These are phyloP conservation scores for Hyalella azteca DNA, from an alignment of 2,888 invertebrate species.

Conservation along the genomic window DNA sequence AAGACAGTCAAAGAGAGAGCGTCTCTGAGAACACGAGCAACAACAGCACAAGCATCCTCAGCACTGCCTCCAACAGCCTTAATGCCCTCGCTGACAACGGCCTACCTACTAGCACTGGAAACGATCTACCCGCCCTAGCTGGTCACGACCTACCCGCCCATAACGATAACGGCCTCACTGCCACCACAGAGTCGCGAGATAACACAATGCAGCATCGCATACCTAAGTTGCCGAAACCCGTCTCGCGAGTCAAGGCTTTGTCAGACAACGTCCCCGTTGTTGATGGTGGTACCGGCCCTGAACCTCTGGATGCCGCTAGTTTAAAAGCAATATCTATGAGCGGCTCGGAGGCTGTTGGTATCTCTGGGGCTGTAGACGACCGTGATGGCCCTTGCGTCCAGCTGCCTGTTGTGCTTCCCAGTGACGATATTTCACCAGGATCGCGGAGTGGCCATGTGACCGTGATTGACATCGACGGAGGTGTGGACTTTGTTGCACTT, in stretches of 20 bases:
- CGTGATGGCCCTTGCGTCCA: too few species aligned
- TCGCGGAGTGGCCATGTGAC: not conserved
- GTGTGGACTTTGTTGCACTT: not conserved
- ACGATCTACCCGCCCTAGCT: too few species aligned
- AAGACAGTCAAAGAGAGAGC: constrained; percentile 51
- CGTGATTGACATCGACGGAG: not conserved
- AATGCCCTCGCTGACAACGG: not conserved
- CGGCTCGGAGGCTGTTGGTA: not conserved
- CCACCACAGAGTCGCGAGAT: not conserved
- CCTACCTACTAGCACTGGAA: too few species aligned
- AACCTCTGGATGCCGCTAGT: not conserved
- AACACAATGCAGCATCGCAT: too few species aligned
- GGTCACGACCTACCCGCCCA: too few species aligned
- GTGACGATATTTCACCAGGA: not conserved
- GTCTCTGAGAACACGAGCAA: constrained; percentile 32
- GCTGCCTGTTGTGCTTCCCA: not conserved
- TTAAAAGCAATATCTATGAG: not conserved
- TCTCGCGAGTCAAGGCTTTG: constrained; percentile 48
- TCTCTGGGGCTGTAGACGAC: not conserved
- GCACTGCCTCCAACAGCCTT: constrained; percentile 15
- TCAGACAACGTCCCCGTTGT: not conserved
- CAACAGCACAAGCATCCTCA: constrained; percentile 27
- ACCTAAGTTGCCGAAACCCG: constrained; percentile 50
- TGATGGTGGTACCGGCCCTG: not conserved
- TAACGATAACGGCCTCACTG: not conserved